Base-by-base conservation (phyloP, 2,113 vertebrate genomes). In the Actenoides hombroni region DNA sequence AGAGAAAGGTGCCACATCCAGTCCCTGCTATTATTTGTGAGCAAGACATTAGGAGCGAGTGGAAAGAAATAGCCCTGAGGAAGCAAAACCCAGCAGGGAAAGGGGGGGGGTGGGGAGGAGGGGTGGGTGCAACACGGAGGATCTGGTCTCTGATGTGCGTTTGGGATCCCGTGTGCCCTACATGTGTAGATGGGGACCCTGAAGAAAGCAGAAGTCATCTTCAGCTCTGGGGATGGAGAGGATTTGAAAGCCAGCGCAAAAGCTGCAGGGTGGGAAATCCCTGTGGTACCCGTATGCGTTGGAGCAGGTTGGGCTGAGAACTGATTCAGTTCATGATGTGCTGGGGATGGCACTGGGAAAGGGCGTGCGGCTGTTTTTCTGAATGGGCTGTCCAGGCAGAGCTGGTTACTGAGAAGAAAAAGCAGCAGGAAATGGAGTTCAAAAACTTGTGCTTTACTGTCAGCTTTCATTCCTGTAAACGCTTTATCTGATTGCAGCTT, bases 241-340 rank as follows among this genome's bases (percentile, higher is more conserved):
- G 40, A 33, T 67, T 24, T 19, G 37, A 81, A 70, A 68, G 3
- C 9, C 1, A 0, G 3, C 1, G n/a, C 61, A 29, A 54, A 90
- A 88, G 4, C 70, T 71, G 53, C 35, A 56, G 57, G 33, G 11
- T 33, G 54, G 77, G 81, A 70, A 84, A 40, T 35, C 29, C n/a
- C 79, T 29, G 39, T 0, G 2, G 67, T 57, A 39, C 25, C 7
- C 4, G 2, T 24, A 31, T 0, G 0, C 1, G 5, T 10, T 48
- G 39, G 37, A 39, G 24, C 49, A 78, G 46, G n/a, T 0, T 18
- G 87, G 70, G 78, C 92, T 71, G 90, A 82, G 84, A 79, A 63
- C 16, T 13, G 73, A 17, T 0, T 4, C n/a, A 23, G 26, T 28
- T 3, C 21, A 57, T 4, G 24, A 44, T 0, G 3, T 18, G 24